These are phyloP conservation scores for Coendou prehensilis DNA, from an alignment of 2,797 vertebrate genomes.

Conservation along the genomic window DNA sequence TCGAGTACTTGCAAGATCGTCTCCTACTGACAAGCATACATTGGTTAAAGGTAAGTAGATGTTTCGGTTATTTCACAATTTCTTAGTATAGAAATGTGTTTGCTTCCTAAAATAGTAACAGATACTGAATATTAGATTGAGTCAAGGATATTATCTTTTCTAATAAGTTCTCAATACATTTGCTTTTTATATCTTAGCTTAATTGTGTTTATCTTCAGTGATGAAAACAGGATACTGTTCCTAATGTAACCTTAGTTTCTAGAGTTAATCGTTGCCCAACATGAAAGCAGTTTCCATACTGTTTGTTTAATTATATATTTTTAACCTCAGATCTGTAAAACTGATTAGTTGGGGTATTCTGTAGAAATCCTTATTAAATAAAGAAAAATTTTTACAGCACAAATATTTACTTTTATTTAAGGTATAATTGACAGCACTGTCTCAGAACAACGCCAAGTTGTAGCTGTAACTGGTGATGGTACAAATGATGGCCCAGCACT, in stretches of 20 bases:
- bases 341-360: not conserved
- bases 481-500: slow-evolving; percentile 99
- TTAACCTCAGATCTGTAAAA: slow-evolving; percentile 50
- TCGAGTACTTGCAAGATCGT: slow-evolving; percentile 98
- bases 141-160: slow-evolving; percentile 34
- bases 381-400: slow-evolving; percentile 47
- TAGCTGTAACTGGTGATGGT: slow-evolving; percentile 98
- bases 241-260: slow-evolving; percentile 28
- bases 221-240: slow-evolving; percentile 32
- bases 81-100: not conserved
- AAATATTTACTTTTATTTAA: slow-evolving; percentile 86
- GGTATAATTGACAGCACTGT: slow-evolving; percentile 99
- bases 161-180: slow-evolving; percentile 47
- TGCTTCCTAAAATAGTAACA: slow-evolving; percentile 49
- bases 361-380: slow-evolving; percentile 45
- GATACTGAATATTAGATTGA: slow-evolving; percentile 22
- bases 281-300: slow-evolving; percentile 38
- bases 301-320: slow-evolving; percentile 60
- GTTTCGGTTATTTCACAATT: not conserved
- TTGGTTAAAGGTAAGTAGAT: slow-evolving; percentile 95
- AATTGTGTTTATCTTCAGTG: slow-evolving; percentile 31
- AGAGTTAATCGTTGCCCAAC: not conserved
- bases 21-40: slow-evolving; percentile 99
- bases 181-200: slow-evolving; percentile 5
- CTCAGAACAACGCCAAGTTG: slow-evolving; percentile 96